These are phyloP conservation scores for Aphidius gifuensis DNA, from an alignment of 1,140 invertebrate species.

Conservation along the genomic window DNA sequence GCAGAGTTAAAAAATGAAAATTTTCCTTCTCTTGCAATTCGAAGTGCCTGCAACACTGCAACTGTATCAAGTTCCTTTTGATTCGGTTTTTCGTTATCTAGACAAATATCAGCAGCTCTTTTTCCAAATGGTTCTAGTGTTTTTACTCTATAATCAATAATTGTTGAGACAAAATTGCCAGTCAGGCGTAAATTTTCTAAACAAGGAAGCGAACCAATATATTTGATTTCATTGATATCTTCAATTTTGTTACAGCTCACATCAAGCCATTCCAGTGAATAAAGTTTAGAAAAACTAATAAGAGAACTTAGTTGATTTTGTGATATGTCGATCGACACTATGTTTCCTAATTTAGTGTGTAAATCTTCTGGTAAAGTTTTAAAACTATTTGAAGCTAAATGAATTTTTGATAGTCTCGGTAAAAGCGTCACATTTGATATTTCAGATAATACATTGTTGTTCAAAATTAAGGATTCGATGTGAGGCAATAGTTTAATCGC, in stretches of 20 bases:
- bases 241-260: slow-evolving; percentile 81
- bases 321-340: slow-evolving; percentile 82
- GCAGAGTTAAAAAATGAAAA: slow-evolving; percentile 48
- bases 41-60: slow-evolving; percentile 80
- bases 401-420: slow-evolving; percentile 71
- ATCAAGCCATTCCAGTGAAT: slow-evolving; percentile 80
- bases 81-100: slow-evolving; percentile 84
- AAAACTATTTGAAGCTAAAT: slow-evolving; percentile 72
- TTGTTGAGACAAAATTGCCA: slow-evolving; percentile 84
- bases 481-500: slow-evolving; percentile 77
- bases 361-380: slow-evolving; percentile 69
- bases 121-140: slow-evolving; percentile 80
- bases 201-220: slow-evolving; percentile 78
- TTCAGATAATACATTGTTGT: slow-evolving; percentile 71
- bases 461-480: slow-evolving; percentile 69
- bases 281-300: slow-evolving; percentile 76
- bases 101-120: slow-evolving; percentile 70
- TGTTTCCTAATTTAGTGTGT: slow-evolving; percentile 83
- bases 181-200: slow-evolving; percentile 81
- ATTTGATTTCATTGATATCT: slow-evolving; percentile 76
- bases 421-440: slow-evolving; percentile 78
- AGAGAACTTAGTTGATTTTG: slow-evolving; percentile 79
- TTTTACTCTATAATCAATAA: slow-evolving; percentile 86
- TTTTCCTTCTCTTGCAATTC: slow-evolving; percentile 65
- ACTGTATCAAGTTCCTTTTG: slow-evolving; percentile 90